Evolutionary conservation across 2,113 vertebrate species (phyloP), one percentile per base, ranked within the genome.

Genomic region (Lonchura striata): DNA sequence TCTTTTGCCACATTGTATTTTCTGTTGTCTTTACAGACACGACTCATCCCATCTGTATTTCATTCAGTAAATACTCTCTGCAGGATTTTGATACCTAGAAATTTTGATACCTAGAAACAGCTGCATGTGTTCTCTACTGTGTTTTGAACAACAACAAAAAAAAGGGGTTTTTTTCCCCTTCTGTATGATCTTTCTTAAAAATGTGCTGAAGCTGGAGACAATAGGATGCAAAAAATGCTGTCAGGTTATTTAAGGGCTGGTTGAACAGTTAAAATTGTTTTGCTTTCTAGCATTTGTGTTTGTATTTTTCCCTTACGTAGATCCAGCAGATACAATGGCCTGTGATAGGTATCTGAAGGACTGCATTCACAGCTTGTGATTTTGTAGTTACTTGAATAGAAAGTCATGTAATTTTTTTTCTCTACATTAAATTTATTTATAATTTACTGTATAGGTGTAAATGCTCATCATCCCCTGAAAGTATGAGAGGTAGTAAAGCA

Each of bases 151-250:
- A 41, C 66, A 30, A 80, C 33, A 63, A 39, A 8, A 2, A 3
- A 11, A 5, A 41, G 11, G 41, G 2, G 1, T 1, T 1, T 27
- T 41, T 23, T 54, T 16, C 10, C 4, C 10, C 4, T 49, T 41
- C 15, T 44, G 3, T 60, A 39, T 49, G 19, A 23, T 61, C 44
- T 72, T 71, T 61, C 24, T 84, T 64, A 21, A 82, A 70, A 79
- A 60, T 17, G 4, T 66, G 11, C 56, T 66, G 63, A 80, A 92
- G 14, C 63, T 88, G 77, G 30, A 64, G 30, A 88, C 21, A 69
- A 13, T 17, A 52, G 33, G 33, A 74, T 88, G 30, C 23, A 92
- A 80, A 82, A 72, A 66, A 14, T 33, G 9, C 10, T 20, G 2
- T 54, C 52, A 31, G 21, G 11, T 63, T 50, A 19, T 86, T 94